phyloP scores from a whole-genome alignment of 2,888 invertebrate species.

The Ectropis crepuscularia region DNA sequence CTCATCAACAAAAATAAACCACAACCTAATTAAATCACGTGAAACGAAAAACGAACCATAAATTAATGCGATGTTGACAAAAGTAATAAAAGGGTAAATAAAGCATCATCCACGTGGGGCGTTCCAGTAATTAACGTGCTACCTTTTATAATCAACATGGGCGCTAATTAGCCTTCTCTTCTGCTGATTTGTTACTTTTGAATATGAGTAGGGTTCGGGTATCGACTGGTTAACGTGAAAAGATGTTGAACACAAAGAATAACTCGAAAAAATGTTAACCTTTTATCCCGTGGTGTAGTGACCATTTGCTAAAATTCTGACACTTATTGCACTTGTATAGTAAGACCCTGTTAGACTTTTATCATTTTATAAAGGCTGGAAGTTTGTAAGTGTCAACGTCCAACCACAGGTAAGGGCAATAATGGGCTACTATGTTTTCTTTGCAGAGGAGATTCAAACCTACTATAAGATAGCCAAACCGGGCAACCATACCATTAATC shows the following conservation, averaged over 20 bases:
- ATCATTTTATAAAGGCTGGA: no score
- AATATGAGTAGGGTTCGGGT: slow-evolving; percentile 14
- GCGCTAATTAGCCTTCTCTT: slow-evolving; percentile 28
- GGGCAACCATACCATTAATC: no score
- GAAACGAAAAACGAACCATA: slow-evolving; percentile 40
- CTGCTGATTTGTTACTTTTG: slow-evolving; percentile 30
- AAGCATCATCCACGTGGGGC: slow-evolving; percentile 42
- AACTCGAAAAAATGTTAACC: no score
- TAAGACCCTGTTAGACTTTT: no score
- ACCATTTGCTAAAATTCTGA: no score
- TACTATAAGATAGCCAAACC: no score
- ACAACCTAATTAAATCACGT: slow-evolving; percentile 13
- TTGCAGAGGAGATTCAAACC: no score
- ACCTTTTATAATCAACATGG: slow-evolving; percentile 56
- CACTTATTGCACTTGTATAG: no score
- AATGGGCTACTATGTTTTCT: no score
- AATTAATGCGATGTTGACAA: slow-evolving; percentile 31
- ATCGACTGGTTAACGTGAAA: slow-evolving; percentile 4
- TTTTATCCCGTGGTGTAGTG: no score
- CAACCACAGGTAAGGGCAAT: no score
- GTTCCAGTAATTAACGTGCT: slow-evolving; percentile 55
- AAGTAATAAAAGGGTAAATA: slow-evolving; percentile 24
- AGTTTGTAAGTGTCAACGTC: no score
- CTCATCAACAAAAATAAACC: neutral
- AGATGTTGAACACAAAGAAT: neutral